Percentiles rank a stretch among this genome's conserved stretches.
These are phyloP conservation scores for Liasis olivaceus DNA, from an alignment of 2,797 vertebrate species.

Conservation along the genomic window DNA sequence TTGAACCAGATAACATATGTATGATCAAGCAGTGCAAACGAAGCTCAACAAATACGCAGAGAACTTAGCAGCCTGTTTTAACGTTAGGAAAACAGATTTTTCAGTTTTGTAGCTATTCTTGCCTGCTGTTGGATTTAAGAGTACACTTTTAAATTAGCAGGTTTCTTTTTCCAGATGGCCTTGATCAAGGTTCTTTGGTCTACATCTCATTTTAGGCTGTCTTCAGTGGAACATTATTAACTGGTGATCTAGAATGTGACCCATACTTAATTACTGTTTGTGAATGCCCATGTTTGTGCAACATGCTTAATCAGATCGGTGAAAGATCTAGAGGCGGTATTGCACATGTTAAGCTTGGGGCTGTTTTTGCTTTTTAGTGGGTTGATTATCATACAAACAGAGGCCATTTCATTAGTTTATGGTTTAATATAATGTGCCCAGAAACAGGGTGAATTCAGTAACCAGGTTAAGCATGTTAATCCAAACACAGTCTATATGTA, in stretches of 20 bases:
- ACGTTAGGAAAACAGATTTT: not conserved
- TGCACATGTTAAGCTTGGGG: not conserved
- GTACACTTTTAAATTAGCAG: not conserved
- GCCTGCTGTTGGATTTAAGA: not conserved
- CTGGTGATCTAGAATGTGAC: not conserved
- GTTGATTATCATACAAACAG: not conserved
- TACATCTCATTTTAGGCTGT: not conserved
- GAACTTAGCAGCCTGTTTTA: not conserved
- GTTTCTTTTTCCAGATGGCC: not conserved
- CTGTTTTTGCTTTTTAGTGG: not conserved
- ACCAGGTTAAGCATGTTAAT: not conserved
- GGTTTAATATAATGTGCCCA: not conserved
- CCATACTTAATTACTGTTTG: not conserved
- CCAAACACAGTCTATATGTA: not conserved
- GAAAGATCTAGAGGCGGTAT: not conserved
- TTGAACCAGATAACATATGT: not conserved
- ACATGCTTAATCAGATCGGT: not conserved
- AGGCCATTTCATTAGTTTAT: not conserved
- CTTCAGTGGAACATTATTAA: not conserved
- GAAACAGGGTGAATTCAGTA: not conserved
- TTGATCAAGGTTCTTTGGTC: not conserved
- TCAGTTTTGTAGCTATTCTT: not conserved
- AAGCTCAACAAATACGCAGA: not conserved
- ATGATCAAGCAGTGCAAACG: not conserved
- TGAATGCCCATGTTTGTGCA: not conserved